Evolutionary conservation across 2,888 invertebrate species (phyloP).

Genomic region (Eristalis intricaria): DNA sequence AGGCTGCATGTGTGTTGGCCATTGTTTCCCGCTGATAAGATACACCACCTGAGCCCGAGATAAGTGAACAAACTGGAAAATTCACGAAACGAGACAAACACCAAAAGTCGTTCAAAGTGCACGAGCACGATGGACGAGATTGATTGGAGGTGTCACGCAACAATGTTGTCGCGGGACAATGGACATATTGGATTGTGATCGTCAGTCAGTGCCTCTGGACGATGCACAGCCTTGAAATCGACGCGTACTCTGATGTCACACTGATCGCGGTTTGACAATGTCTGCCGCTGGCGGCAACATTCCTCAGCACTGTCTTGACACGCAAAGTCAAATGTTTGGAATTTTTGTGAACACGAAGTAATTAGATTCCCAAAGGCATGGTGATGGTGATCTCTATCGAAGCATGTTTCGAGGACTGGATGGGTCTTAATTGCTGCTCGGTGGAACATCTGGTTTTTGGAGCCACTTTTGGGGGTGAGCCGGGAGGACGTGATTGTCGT

Average conservation of each 20-base stretch:
- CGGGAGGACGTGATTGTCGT: too few species aligned
- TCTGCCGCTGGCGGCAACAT: background rate
- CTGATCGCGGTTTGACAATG: too few species aligned
- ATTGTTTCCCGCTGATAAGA: constrained; percentile 30
- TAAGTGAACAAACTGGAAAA: background rate
- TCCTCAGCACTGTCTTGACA: background rate
- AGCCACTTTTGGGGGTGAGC: background rate
- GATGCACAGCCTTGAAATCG: background rate
- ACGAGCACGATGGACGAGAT: background rate
- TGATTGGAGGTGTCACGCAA: background rate
- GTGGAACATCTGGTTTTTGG: background rate
- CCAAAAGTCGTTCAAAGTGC: background rate
- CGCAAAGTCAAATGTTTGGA: background rate
- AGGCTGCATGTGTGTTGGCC: background rate
- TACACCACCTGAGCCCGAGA: constrained; percentile 5
- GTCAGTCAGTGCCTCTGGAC: background rate
- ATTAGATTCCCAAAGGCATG: constrained; percentile 1
- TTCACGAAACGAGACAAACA: background rate
- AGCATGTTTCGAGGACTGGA: background rate
- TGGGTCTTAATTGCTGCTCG: constrained; percentile 20
- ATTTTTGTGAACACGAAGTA: constrained; percentile 30
- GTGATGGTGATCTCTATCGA: constrained; percentile 25
- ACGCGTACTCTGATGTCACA: background rate
- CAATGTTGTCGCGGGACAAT: background rate
- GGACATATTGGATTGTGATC: background rate